These are phyloP conservation scores for Ornithorhynchus anatinus DNA, from an alignment of 2,113 vertebrate genomes.

Conservation along the genomic window DNA sequence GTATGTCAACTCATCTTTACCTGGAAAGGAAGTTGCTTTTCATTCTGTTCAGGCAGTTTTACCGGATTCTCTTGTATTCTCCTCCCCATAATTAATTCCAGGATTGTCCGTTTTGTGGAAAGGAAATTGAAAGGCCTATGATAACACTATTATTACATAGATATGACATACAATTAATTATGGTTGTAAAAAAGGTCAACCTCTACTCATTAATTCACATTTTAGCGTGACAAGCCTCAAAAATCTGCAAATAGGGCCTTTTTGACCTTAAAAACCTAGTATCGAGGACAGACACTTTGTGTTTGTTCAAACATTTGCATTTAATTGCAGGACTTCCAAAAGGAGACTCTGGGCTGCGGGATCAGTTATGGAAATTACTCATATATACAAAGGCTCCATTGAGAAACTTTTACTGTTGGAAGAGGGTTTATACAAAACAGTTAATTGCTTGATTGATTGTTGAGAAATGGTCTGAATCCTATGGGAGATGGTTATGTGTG, in stretches of 20 bases:
- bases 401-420: not conserved
- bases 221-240: slow-evolving; percentile 17
- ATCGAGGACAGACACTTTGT: not conserved
- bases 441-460: not conserved
- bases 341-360: not conserved
- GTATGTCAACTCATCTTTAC: not conserved
- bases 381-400: not conserved
- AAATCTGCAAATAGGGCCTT: not conserved
- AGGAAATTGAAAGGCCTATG: slow-evolving; percentile 21
- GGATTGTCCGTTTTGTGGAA: not conserved
- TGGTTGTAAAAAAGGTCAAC: slow-evolving; percentile 21
- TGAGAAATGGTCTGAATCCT: not conserved
- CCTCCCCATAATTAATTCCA: slow-evolving; percentile 3
- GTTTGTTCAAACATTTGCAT: not conserved
- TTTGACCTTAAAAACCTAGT: not conserved
- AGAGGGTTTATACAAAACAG: not conserved
- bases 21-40: not conserved
- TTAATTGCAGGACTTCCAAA: slow-evolving; percentile 4
- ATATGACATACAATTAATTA: slow-evolving; percentile 33
- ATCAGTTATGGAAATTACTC: not conserved
- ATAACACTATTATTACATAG: not conserved
- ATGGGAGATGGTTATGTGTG: not conserved
- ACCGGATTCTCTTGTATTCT: not conserved
- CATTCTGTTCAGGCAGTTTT: not conserved
- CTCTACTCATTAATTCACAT: slow-evolving; percentile 27